Evolutionary conservation across 2,888 invertebrate genomes (phyloP), one percentile per base, ranked within the genome.

Genomic region (Lutraria lutraria): DNA sequence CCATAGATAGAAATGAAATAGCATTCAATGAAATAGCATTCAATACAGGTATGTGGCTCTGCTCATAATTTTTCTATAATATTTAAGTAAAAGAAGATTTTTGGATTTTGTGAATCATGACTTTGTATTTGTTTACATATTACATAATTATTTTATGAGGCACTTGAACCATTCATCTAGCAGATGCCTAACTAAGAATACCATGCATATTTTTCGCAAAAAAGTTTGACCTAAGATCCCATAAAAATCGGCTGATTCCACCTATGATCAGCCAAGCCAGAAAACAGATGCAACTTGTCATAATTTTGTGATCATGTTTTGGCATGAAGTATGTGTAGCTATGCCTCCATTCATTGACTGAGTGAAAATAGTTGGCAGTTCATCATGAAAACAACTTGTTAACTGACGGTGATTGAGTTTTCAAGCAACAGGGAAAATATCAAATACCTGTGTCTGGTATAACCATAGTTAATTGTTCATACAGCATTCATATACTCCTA

Each of bases 361-460:
- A 31, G 16, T 76, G 76, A 76, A 76, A 31, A 25, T 76, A 76
- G 10, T 34, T 76, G 25, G 76, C 34, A 31, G 10, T 76, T 31
- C 76, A 34, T 76, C 76, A 76, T 76, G 3, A 34, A 19, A 76
- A 76, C 76, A 76, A 76, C 76, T 76, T 76, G 76, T 76, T 76
- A 76, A 76, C 34, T 31, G 16, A 34, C 56, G 3, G 21, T 56
- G 19, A 56, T 16, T 3, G 56, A 56, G 56, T 56, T 56, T 56
- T 56, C 56, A 56, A 6, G 21, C 34, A n/a, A 31, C 31, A 31
- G 29, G 25, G 31, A 76, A 76, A 76, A 76, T 25, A 15, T 16
- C 56, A 56, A 56, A 56, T 19, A 56, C 56, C 56, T 56, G 56
- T 56, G 56, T 3, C 21, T 56, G 43, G 43, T 43, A 43, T 43